Conservation (phyloP, 2,113 vertebrate species). For the Anarrhichthys ocellatus region DNA sequence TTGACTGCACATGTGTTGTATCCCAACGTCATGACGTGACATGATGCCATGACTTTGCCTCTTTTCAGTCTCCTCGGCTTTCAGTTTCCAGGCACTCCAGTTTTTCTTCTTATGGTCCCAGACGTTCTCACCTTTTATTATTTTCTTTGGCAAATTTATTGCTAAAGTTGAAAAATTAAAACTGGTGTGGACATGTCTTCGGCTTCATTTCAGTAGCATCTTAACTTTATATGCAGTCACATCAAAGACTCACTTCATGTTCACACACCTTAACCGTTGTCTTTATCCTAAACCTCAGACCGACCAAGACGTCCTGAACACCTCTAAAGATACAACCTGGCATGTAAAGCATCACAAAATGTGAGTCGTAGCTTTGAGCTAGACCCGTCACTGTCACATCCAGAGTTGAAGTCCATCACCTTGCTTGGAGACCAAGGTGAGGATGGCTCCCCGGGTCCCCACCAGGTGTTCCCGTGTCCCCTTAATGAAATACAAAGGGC, state of each 20-base stretch:
- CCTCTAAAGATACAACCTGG: background rate
- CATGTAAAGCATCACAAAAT: conserved; percentile 6
- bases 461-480: conserved; percentile 72
- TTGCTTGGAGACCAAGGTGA: conserved; percentile 35
- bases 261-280: conserved; percentile 2
- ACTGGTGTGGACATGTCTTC: background rate
- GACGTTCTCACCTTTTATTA: background rate
- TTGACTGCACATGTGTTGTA: background rate
- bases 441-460: conserved; percentile 52
- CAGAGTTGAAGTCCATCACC: conserved; percentile 40
- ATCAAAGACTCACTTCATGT: background rate
- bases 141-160: background rate
- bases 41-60: too few species aligned
- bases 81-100: too few species aligned
- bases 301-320: background rate
- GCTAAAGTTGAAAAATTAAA: background rate
- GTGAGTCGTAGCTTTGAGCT: conserved; percentile 8
- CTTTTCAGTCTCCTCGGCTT: too few species aligned
- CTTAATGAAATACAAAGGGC: conserved; percentile 74
- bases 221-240: background rate
- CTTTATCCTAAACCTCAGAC: conserved; percentile 8
- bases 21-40: background rate
- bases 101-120: background rate
- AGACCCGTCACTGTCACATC: conserved; percentile 58
- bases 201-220: background rate